Evolutionary conservation across 2,888 invertebrate genomes (phyloP), one percentile per base, ranked within the genome.

Genomic region (Corythucha ciliata): DNA sequence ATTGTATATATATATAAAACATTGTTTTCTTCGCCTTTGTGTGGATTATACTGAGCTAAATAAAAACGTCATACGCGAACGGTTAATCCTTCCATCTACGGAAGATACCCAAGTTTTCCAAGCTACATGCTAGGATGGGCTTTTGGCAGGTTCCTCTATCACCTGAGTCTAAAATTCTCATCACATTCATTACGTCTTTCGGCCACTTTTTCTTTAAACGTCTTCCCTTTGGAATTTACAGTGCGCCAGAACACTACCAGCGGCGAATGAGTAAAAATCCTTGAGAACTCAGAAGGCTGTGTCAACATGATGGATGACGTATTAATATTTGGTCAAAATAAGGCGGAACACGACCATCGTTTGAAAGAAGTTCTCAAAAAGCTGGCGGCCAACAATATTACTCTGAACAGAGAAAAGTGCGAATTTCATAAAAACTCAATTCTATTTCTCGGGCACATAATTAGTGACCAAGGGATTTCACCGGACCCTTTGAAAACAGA

Each of bases 81-180:
- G 51, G 5, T 4, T 46, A 3, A 33, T 51, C 12, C 22, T 51
- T 8, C 51, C 51, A 2, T 34, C 51, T 4, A 42, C 50, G 51
- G 42, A 41, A 4, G 42, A 41, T 18, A 5, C 42, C 10, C n/a
- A 26, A n/a, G 42, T 61, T 61, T 39, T 49, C 57, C 1, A 59
- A 59, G 50, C 45, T 63, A 16, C 63, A 63, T 46, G 58, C 55
- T n/a, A 52, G 50, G 12, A 32, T 51, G 2, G 61, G 61, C 10
- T 64, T 63, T 51, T 60, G 61, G 55, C 63, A 64, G 44, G 32
- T 63, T 10, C 48, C 39, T 26, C 29, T 59, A 2, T 42, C 12
- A 6, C 29, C 8, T 29, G 54, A 58, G 20, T 49, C 53, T 20
- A 45, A 45, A 27, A 21, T 12, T 2, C 45, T 53, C 5, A 56